phyloP scores from a whole-genome alignment of 2,797 vertebrate species.

The Antrozous pallidus region DNA sequence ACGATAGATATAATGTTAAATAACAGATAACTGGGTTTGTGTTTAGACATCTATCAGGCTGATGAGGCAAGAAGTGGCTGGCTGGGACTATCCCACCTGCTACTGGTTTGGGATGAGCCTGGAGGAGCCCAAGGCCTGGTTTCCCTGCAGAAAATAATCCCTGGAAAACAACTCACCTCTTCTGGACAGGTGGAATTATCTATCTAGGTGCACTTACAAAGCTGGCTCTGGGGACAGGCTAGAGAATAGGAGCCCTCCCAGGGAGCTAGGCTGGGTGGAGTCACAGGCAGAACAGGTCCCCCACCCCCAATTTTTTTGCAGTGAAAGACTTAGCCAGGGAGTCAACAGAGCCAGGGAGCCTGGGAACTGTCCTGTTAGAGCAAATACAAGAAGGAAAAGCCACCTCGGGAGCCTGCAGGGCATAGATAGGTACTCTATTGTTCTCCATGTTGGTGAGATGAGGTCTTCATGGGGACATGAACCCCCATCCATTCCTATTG shows the following conservation, averaged over 20 bases:
- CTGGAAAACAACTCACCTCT: slow-evolving; percentile 1
- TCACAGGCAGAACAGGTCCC: background rate
- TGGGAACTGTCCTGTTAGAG: background rate
- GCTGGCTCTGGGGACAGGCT: background rate
- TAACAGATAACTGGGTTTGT: background rate
- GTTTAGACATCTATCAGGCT: background rate
- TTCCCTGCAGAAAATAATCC: background rate
- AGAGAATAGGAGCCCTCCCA: background rate
- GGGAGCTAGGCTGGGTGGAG: background rate
- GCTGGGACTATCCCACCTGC: background rate
- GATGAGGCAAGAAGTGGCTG: background rate
- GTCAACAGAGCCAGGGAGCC: background rate
- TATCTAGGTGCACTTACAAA: background rate
- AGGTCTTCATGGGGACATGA: background rate
- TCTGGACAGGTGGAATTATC: background rate
- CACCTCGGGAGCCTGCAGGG: background rate
- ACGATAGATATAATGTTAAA: background rate
- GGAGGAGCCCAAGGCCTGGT: background rate
- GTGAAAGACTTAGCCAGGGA: background rate
- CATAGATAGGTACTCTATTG: background rate
- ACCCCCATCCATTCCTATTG: background rate
- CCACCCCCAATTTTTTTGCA: background rate
- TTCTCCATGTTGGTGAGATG: background rate
- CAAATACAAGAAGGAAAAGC: background rate
- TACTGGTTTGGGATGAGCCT: background rate